Evolutionary conservation across 1,140 invertebrate genomes (phyloP), one percentile per base, ranked within the genome.

Genomic region (Alviniconcha marisindica): DNA sequence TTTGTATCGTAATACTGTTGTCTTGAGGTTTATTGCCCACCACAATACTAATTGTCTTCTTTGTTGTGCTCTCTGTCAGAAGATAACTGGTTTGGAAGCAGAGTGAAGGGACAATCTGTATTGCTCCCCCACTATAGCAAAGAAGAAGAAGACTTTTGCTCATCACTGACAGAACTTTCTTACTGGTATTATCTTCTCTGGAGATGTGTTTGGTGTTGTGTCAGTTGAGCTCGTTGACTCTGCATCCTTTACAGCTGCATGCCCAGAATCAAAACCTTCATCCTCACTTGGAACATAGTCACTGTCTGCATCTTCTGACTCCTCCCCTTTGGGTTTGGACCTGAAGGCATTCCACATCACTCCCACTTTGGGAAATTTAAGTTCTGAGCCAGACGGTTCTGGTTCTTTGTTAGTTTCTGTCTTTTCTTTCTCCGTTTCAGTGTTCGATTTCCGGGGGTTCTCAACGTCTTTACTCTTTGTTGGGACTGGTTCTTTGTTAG

Each of bases 211-310:
- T 44, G 84, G 84, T 66, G 83, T 85, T 24, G 83, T 81, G 36
- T 71, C 85, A 71, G 78, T 40, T 60, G 84, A 71, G 36, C 66
- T 80, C n/a, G 80, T 79, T 44, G 69, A 18, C 31, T 33, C 36
- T 14, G n/a, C n/a, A 15, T 31, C 51, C n/a, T 10, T 63, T n/a
- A n/a, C 3, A 28, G 48, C 56, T 2, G 42, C 4, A 14, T 31
- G 38, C 28, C 40, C 24, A 1, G 36, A 1, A 66, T 77, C 71
- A 51, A 21, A 38, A 36, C 21, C 87, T 56, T 87, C 89, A 48
- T 84, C 87, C 80, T 90, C 92, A 90, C 90, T 91, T n/a, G 88
- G 80, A 14, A 84, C 83, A 88, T 91, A 91, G 76, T 91, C 91
- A 87, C 91, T 92, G 31, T 90, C 89, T n/a, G 80, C 82, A 85